Conservation (phyloP, 2,797 vertebrate genomes). For the Aulostomus chinensis region DNA sequence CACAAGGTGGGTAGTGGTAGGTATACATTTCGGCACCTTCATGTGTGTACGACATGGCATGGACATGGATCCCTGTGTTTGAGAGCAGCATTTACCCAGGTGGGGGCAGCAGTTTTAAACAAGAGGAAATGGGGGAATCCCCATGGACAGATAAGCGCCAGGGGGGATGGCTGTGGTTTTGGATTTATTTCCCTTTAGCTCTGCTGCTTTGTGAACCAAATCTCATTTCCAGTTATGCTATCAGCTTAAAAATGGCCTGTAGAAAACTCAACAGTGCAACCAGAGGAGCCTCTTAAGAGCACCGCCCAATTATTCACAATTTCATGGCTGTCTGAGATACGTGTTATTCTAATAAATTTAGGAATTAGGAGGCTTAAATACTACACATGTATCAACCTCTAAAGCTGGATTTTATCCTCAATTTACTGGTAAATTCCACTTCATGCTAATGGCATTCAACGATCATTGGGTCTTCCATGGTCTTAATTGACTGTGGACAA, state of each 20-base stretch:
- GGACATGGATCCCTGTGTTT: conserved; percentile 31
- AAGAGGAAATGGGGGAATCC: conserved; percentile 41
- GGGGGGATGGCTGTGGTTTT: conserved; percentile 28
- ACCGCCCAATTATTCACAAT: conserved; percentile 80
- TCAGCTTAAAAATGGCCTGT: conserved; percentile 49
- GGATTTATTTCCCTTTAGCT: conserved; percentile 51
- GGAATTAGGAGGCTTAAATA: conserved; percentile 72
- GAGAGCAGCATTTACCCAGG: conserved; percentile 39
- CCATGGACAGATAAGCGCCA: conserved; percentile 43
- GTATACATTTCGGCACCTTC: conserved; percentile 51
- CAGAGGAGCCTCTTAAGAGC: conserved; percentile 59
- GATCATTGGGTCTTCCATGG: conserved; percentile 49
- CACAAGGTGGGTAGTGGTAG: conserved; percentile 67
- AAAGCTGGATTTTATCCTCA: conserved; percentile 68
- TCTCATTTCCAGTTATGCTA: conserved; percentile 76
- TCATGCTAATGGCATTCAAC: conserved; percentile 57
- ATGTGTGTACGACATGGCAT: conserved; percentile 20
- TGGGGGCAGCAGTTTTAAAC: conserved; percentile 38
- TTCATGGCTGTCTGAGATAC: conserved; percentile 76
- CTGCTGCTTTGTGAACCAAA: conserved; percentile 59
- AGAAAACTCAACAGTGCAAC: conserved; percentile 44
- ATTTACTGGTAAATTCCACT: conserved; percentile 70
- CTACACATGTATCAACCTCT: conserved; percentile 67
- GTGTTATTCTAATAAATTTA: conserved; percentile 79
- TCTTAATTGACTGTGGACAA: conserved; percentile 47